Base-by-base conservation (phyloP, 1,140 invertebrate species). In the Schlechtendalia chinensis region DNA sequence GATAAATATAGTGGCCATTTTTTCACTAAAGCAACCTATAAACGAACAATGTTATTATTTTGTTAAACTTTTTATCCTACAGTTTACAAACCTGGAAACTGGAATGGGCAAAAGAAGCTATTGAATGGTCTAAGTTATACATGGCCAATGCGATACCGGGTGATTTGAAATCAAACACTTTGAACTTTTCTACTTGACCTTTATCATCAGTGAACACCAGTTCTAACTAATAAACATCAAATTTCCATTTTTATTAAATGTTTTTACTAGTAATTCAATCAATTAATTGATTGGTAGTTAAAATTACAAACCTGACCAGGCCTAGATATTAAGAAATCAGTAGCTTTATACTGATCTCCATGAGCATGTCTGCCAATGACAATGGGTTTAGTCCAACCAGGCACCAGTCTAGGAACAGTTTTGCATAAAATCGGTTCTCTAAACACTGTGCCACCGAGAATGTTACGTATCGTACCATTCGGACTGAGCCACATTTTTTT, bases 401-500 rank as follows among this genome's bases (percentile, higher is more conserved):
- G 93, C 12, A 97, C 93, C 27, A 96, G 86, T 27, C 93, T 90
- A 3, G 95, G 95, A 85, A 97, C 95, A 84, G 91, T 95, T 84
- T 93, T 90, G 86, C 94, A 96, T 39, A 97, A 86, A 83, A 96
- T 96, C 11, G 95, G 94, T 85, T 96, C 95, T 67, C 95, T 88
- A 86, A 96, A 96, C 19, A 96, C 94, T 0, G 94, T 96, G 3
- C 94, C 94, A 8, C 94, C 94, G 19, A 96, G 87, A 84, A 96
- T 96, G 85, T 96, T 96, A 84, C 95, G 88, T 83, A 96, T 95
- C 0, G 95, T 96, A 22, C 95, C 95, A 86, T 96, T 96, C 1
- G 95, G 95, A 81, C 92, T 93, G 19, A 91, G 88, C 94, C 94
- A 96, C 95, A 96, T 96, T 85, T 95, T 93, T 86, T 96, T 96